Conservation (phyloP, 2,113 vertebrate species). For the Lanius ludovicianus region DNA sequence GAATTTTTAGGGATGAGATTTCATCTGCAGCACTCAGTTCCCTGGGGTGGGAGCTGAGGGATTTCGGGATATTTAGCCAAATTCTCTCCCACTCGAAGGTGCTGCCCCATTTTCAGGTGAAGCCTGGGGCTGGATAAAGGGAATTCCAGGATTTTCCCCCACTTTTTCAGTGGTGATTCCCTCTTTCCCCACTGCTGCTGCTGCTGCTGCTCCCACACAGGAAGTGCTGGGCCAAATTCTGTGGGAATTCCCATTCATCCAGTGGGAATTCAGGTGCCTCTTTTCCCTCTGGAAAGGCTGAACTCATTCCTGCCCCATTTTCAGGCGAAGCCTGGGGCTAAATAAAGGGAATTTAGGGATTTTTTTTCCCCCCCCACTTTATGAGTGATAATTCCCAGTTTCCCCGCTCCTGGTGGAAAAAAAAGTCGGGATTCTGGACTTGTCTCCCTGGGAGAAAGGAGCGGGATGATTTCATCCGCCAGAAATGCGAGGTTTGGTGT, state of each 20-base stretch:
- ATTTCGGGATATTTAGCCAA: fast-evolving
- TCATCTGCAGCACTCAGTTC: fast-evolving
- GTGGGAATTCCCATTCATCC: not conserved
- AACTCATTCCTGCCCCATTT: not conserved
- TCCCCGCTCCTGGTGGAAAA: not conserved
- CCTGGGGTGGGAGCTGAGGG: fast-evolving
- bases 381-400: fast-evolving
- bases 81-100: not conserved
- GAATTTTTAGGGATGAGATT: not conserved
- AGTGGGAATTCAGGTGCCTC: not conserved
- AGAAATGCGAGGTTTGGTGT: conserved; percentile 25
- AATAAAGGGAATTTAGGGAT: not conserved
- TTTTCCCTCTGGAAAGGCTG: not conserved
- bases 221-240: not conserved
- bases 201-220: not conserved
- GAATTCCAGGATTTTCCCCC: not conserved
- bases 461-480: not conserved
- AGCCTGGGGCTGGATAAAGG: not conserved
- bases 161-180: not conserved
- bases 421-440: not conserved
- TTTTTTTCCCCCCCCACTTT: not conserved
- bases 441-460: not conserved
- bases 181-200: not conserved
- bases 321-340: no score
- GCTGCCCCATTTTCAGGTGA: not conserved